These are phyloP conservation scores for Neosilurus mollespiculum DNA, from an alignment of 2,797 vertebrate genomes.

Conservation along the genomic window DNA sequence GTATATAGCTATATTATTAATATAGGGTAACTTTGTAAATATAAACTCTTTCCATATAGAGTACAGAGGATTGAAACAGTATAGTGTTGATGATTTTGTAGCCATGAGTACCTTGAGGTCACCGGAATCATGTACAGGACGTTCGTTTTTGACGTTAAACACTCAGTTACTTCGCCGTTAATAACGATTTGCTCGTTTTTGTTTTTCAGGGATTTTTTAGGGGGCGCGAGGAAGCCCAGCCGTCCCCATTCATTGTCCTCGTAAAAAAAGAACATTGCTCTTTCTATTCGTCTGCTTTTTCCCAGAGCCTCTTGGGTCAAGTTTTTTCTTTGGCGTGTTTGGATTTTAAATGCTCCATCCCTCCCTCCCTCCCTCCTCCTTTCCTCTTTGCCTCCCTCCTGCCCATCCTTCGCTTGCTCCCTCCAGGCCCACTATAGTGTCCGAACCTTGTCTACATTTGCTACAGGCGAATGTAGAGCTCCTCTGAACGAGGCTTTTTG, in stretches of 20 bases:
- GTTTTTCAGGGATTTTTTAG: background rate
- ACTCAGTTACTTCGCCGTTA: background rate
- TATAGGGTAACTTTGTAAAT: background rate
- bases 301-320: slow-evolving; percentile 98
- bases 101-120: background rate
- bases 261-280: slow-evolving; percentile 86
- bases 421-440: slow-evolving; percentile 86
- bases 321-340: slow-evolving; percentile 95
- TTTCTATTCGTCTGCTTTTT: slow-evolving; percentile 96
- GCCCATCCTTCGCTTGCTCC: slow-evolving; percentile 58
- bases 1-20: background rate
- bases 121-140: slow-evolving; percentile 7
- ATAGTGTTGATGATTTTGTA: background rate
- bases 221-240: background rate
- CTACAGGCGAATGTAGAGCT: slow-evolving; percentile 87
- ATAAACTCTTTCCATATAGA: background rate
- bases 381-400: slow-evolving; percentile 74
- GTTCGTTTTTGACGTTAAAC: background rate
- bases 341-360: slow-evolving; percentile 92
- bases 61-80: background rate
- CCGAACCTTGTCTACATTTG: slow-evolving; percentile 92
- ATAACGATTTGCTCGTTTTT: background rate
- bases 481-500: slow-evolving; percentile 97
- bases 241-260: slow-evolving; percentile 75
- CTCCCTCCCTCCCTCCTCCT: slow-evolving; percentile 68